These are phyloP conservation scores for Onychomys leucogaster DNA, from an alignment of 2,797 vertebrate genomes.

Conservation along the genomic window DNA sequence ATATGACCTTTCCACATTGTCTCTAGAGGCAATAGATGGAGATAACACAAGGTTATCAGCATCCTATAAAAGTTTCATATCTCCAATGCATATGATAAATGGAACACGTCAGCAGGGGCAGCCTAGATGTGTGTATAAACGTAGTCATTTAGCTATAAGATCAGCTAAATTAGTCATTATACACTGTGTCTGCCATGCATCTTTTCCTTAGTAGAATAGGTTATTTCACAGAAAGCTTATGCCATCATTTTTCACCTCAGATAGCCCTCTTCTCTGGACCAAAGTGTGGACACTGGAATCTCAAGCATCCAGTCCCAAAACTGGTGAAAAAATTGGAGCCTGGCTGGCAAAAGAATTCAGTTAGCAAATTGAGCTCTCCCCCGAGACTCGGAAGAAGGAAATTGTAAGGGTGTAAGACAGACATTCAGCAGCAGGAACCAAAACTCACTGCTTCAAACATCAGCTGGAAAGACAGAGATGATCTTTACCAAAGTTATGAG, in stretches of 20 bases:
- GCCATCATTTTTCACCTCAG: neutral
- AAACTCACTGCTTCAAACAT: slow-evolving; percentile 53
- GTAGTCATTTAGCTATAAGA: neutral
- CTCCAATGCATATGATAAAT: neutral
- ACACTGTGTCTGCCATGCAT: neutral
- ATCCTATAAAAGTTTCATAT: neutral
- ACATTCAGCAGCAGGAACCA: slow-evolving; percentile 37
- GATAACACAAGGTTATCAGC: neutral
- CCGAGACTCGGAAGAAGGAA: neutral
- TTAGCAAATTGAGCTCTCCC: neutral
- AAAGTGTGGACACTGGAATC: neutral
- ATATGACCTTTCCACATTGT: neutral
- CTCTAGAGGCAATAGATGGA: neutral
- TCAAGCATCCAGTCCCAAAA: neutral
- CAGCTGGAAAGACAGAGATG: slow-evolving; percentile 18
- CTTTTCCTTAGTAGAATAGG: neutral
- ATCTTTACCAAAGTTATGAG: slow-evolving; percentile 64
- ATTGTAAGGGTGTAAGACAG: slow-evolving; percentile 60
- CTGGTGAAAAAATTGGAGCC: neutral
- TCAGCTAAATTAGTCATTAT: neutral
- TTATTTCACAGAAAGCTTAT: neutral
- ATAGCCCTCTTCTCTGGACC: neutral
- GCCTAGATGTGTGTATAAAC: neutral
- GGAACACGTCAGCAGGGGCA: neutral
- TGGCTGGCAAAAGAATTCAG: neutral